phyloP scores from a whole-genome alignment of 2,113 vertebrate genomes.

The Coryphaenoides rupestris region DNA sequence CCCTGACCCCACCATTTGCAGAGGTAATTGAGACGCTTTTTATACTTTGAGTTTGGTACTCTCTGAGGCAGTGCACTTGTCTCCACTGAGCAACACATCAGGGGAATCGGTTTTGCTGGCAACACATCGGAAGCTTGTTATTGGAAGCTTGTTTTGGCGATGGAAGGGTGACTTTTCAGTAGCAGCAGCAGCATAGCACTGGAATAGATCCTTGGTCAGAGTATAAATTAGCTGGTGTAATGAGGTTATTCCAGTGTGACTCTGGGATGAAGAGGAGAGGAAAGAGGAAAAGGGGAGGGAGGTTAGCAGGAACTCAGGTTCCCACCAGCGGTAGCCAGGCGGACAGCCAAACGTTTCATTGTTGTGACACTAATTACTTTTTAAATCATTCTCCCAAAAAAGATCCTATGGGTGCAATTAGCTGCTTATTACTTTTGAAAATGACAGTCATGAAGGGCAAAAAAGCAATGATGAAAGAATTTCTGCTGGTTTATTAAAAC shows the following conservation, averaged over 20 bases:
- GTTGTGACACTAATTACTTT: background rate
- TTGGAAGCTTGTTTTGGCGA: too few species aligned
- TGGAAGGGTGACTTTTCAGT: too few species aligned
- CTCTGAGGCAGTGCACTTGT: too few species aligned
- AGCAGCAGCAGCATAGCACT: too few species aligned
- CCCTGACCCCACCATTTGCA: constrained; percentile 67
- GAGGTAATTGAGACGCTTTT: constrained; percentile 55
- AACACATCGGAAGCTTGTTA: too few species aligned
- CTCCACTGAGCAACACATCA: too few species aligned
- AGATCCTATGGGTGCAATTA: constrained; percentile 2
- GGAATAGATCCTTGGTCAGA: background rate
- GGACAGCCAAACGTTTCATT: background rate
- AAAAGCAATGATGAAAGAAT: background rate
- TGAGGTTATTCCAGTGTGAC: background rate
- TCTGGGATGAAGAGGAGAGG: background rate
- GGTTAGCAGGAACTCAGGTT: too few species aligned
- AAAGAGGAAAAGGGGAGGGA: background rate
- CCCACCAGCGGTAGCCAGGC: background rate
- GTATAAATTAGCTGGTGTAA: background rate
- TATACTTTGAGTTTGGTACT: too few species aligned
- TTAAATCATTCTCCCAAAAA: background rate
- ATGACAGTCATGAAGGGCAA: background rate
- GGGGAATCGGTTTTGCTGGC: too few species aligned
- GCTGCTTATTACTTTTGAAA: background rate
- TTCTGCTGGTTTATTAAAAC: too few species aligned